Evolutionary conservation across 1,140 invertebrate genomes (phyloP), one percentile per base, ranked within the genome.

Genomic region (Psilanteris sp.): DNA sequence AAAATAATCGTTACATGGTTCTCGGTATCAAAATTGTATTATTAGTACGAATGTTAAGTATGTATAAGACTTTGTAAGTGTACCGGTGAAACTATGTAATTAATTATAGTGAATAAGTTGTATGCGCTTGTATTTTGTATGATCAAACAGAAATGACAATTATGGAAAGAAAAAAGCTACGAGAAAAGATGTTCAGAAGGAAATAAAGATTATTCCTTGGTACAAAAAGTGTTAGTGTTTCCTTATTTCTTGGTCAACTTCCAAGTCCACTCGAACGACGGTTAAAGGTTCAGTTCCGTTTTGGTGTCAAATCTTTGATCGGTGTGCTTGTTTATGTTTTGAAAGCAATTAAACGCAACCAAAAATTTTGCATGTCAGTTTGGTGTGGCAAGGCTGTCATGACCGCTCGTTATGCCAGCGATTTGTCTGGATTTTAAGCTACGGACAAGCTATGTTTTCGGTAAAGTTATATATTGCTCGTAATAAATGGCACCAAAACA

Each of bases 401-500:
- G 83, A 87, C 87, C 83, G 86, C 83, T 85, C 84, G 79, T 64
- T 61, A 77, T 46, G 61, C 55, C 54, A 50, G 62, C 43, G 24
- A 54, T 57, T 57, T 74, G 52, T 55, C 34, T 41, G 50, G 27
- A 39, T 31, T 16, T 52, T 61, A n/a, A 61, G 11, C 22, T 37
- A 34, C 18, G 44, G 36, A 50, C 10, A 22, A 41, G 44, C 39
- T 31, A 50, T 10, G 1, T 24, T 68, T 57, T 32, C n/a, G 18
- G 18, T 39, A 20, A 32, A 71, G n/a, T 79, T 75, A 54, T 36
- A 72, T 61, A 66, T 76, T 64, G 54, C 72, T 79, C 62, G 61
- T 32, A 79, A 22, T 75, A 75, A 85, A 87, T 91, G 92, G 91
- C 92, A 92, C 92, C 92, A 93, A 93, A 93, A 93, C 92, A 91